A percentile compares a stretch with the other conserved stretches of the same genome.
These are phyloP conservation scores for Lampropteryx suffumata DNA, from an alignment of 2,888 invertebrate genomes.

Conservation along the genomic window DNA sequence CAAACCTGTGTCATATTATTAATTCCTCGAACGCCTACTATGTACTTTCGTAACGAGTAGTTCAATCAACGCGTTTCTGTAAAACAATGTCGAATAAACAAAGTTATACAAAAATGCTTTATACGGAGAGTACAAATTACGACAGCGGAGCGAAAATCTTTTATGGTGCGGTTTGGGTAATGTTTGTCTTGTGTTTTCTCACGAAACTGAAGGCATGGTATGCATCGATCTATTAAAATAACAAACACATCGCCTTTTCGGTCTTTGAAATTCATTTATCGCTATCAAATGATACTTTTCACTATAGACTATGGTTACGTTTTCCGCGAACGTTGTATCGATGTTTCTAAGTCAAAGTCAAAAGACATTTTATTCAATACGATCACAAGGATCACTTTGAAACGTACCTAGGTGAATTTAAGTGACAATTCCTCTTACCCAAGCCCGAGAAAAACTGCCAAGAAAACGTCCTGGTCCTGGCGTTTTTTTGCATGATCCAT, in stretches of 20 bases:
- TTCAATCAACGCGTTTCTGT: conserved; percentile 17
- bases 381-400: too few species aligned
- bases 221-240: neutral
- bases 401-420: too few species aligned
- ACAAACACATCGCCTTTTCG: neutral
- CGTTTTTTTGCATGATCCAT: too few species aligned
- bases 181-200: too few species aligned
- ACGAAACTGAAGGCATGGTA: neutral
- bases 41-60: conserved; percentile 28
- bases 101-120: conserved; percentile 7
- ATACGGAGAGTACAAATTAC: conserved; percentile 12
- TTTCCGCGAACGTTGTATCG: too few species aligned
- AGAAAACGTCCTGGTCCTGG: too few species aligned
- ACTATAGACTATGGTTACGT: too few species aligned
- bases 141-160: conserved; percentile 5
- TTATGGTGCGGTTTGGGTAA: conserved; percentile 8
- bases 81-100: conserved; percentile 21
- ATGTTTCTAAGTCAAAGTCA: too few species aligned
- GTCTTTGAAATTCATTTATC: neutral
- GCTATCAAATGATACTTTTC: neutral
- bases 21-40: conserved; percentile 34
- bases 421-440: too few species aligned
- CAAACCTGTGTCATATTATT: conserved; percentile 31
- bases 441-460: too few species aligned
- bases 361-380: too few species aligned